Base-by-base conservation (phyloP, 1,140 invertebrate genomes). In the Helicoverpa zea region DNA sequence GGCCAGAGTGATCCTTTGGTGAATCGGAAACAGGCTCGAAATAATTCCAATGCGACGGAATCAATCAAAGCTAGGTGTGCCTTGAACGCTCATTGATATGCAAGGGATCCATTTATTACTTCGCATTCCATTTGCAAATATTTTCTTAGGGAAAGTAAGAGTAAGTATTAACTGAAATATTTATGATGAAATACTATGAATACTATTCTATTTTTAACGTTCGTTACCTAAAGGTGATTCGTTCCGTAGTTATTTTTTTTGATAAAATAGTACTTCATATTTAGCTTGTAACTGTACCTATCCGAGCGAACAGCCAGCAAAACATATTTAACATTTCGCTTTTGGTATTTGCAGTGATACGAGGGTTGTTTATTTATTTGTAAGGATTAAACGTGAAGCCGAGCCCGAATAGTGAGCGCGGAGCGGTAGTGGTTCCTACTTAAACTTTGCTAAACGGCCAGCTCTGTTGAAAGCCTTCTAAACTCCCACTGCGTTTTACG, bases 391-490 rank as follows among this genome's bases (percentile, higher is more conserved):
- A 89, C 88, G 86, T 86, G 87, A 86, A 89, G 35, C 77, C 64
- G 83, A 86, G 86, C 83, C 79, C 86, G 86, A 89, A 88, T 88
- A 89, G 84, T 85, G 84, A 84, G 86, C 84, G 79, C 83, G 81
- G 81, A 88, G 86, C 84, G 85, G 81, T 84, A 82, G 76, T 86
- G 82, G 85, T 85, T 87, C 81, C 89, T 90, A 91, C 90, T 94
- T 94, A 93, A 94, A 94, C 87, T 94, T 93, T 88, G 83, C 90
- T 92, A 93, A 92, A 93, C 88, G 88, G 87, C 86, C 88, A 87
- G 89, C 84, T 85, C 87, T 83, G 87, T 83, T 90, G 87, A 92
- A 92, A 94, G 89, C 90, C 89, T 90, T 90, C 88, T 87, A 92
- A 94, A 90, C 86, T 92, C 90, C 74, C 75, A 51, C 85, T 86